Evolutionary conservation across 2,113 vertebrate species (phyloP), one percentile per base, ranked within the genome.

Genomic region (Porphyrio hochstetteri): DNA sequence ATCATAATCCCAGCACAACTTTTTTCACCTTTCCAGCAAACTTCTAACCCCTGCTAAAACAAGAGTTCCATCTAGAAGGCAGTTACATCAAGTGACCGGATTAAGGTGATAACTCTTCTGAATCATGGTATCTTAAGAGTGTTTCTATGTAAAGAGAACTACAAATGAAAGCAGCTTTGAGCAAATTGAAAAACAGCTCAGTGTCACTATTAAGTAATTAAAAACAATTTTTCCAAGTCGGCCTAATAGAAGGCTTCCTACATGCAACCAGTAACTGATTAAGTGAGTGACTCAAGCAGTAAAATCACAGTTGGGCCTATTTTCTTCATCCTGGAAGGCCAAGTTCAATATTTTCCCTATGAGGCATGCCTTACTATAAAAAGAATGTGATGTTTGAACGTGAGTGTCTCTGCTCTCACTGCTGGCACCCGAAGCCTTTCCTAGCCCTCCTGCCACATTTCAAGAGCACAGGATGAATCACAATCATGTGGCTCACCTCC

Each of bases 261-360:
- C 70, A 50, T 76, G 93, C 89, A 95, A 97, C 90, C 90, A 95
- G 95, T 96, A 97, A 98, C 96, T 98, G 98, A 98, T 98, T 98
- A 97, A 98, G 88, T 79, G 95, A 97, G 96, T 98, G 98, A 98
- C 97, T 98, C 98, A 98, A 97, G 96, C 96, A 97, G 82, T 94
- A 97, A 97, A 98, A 98, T 97, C 97, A 97, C 96, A 98, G 97
- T 97, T 94, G 94, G 96, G 96, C 96, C 63, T 87, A 94, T 97
- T 98, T 98, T 97, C 87, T 80, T 97, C 94, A 93, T 86, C 85
- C 97, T 96, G 89, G 95, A 96, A 98, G 95, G 98, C 98, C 98
- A 98, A 98, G 97, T 98, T 98, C 97, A 98, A 98, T 98, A 99
- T 98, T 98, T 99, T 98, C 98, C 98, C 98, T 98, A 90, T 97